Base-by-base conservation (phyloP, 2,797 vertebrate species). In the Tokudaia muenninki region DNA sequence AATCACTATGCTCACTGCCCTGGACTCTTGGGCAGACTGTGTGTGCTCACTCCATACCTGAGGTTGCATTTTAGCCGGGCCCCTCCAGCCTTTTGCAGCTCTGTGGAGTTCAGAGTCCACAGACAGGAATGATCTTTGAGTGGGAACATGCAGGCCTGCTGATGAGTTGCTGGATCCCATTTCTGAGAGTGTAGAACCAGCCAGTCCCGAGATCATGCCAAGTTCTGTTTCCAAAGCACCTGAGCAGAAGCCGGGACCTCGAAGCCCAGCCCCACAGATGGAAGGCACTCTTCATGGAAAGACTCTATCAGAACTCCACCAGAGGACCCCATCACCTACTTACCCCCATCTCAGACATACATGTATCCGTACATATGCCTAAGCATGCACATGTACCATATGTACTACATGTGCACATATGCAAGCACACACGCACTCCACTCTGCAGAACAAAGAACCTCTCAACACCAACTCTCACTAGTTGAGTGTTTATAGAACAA, bases 1-100 rank as follows among this genome's bases (percentile, higher is more conserved):
- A 6, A 22, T 47, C 12, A 0, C 47, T 13, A 0, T 2, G 9
- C 4, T 16, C 78, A 29, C 59, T 21, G 59, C 65, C 34, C 0
- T 8, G 17, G 88, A 52, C 29, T 12, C 8, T 17, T 59, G n/a
- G 34, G 22, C 21, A 7, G 17, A 12, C 1, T 0, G 13, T 4
- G 2, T 21, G 0, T 7, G 4, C 37, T 52, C 37, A 8, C 4
- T 59, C 13, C 2, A 19, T 21, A 13, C 21, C 59, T 61, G 55
- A 37, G 44, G 26, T 3, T 63, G 37, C 63, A 47, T 55, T 81
- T 57, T 78, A 22, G 1, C 1, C 21, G 59, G 13, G 11, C 31
- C 24, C 61, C 13, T 80, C 1, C 9, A 31, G n/a, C 26, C 75
- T 55, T 67, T 26, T 14, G 0, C 9, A 6, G 70, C 82, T 47